A percentile compares a stretch with the other conserved stretches of the same genome.
These are phyloP conservation scores for Megaceryle maxima DNA, from an alignment of 2,113 vertebrate genomes.

Conservation along the genomic window DNA sequence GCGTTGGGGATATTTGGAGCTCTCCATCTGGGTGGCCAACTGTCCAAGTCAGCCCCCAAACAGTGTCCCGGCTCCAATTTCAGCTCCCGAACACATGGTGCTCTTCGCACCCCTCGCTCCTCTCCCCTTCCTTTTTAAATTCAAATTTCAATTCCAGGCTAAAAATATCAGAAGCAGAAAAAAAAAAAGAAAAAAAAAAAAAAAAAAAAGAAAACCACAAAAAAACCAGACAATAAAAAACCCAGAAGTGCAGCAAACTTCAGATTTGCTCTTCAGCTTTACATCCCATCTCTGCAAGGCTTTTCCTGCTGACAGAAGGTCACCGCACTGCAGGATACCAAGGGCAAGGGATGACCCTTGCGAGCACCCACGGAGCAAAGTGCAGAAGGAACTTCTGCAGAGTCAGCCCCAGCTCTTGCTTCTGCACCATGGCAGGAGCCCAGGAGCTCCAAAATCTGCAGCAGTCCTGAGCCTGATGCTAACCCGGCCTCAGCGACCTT, in stretches of 20 bases:
- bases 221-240: background rate
- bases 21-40: slow-evolving; percentile 22
- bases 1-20: accelerated
- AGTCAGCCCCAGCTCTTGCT: background rate
- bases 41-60: background rate
- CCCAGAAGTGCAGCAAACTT: background rate
- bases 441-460: background rate
- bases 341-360: background rate
- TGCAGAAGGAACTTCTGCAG: background rate
- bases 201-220: no score
- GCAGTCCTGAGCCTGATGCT: background rate
- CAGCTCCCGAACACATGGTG: slow-evolving; percentile 20
- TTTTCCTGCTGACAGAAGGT: background rate
- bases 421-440: background rate
- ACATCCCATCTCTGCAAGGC: background rate
- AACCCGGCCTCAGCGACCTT: background rate
- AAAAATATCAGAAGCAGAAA: background rate
- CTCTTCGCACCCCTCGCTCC: slow-evolving; percentile 15
- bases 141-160: background rate
- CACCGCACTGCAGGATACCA: accelerated
- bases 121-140: background rate
- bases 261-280: background rate
- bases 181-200: background rate
- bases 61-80: background rate
- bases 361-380: accelerated